Evolutionary conservation across 2,113 vertebrate species (phyloP).

Genomic region (Pelecanoides urinatrix): DNA sequence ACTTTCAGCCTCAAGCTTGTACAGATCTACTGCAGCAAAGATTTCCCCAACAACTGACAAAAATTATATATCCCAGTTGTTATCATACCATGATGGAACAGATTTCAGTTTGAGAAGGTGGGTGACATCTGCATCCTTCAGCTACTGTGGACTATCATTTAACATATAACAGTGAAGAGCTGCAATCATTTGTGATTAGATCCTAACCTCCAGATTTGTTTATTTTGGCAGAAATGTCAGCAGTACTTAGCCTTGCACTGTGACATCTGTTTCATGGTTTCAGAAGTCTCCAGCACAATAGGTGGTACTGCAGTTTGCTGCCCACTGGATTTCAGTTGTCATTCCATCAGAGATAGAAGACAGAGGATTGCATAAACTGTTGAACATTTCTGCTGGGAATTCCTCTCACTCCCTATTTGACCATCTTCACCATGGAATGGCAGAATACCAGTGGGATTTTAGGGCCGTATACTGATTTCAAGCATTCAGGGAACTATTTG

Average conservation of each 20-base stretch:
- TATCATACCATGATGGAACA: neutral
- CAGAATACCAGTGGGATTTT: neutral
- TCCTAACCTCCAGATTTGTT: neutral
- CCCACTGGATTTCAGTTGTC: neutral
- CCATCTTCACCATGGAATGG: neutral
- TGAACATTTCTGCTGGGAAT: neutral
- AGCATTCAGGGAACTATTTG: neutral
- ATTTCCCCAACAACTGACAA: neutral
- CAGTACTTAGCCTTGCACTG: neutral
- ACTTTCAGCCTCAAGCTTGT: neutral
- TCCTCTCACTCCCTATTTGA: neutral
- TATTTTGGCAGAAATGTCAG: conserved; percentile 8
- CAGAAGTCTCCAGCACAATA: neutral
- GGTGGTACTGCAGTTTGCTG: neutral
- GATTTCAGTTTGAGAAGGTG: neutral
- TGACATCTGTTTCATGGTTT: neutral
- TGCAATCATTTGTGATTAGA: neutral
- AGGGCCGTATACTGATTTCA: neutral
- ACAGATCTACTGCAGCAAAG: neutral
- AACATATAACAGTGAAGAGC: neutral
- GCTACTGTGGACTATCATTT: neutral
- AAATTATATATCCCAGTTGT: neutral
- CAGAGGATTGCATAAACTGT: neutral
- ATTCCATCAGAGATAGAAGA: neutral
- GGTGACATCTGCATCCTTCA: neutral